These are phyloP conservation scores for Aphidius gifuensis DNA, from an alignment of 1,140 invertebrate species.

Conservation along the genomic window DNA sequence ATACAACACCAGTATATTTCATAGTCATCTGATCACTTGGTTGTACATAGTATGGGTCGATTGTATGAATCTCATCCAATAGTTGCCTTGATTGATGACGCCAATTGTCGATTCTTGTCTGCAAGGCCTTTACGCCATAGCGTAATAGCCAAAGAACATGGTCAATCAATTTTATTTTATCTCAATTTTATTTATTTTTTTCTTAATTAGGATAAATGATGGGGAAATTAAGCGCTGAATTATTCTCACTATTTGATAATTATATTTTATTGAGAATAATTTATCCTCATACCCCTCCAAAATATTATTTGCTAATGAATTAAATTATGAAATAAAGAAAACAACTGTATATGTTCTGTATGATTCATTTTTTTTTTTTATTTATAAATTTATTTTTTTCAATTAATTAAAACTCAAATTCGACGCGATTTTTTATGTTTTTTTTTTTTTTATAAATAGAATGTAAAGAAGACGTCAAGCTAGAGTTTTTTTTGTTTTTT, in stretches of 20 bases:
- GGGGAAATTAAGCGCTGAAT: neutral
- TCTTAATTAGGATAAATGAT: conserved; percentile 15
- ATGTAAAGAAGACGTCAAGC: too few relatives aligned
- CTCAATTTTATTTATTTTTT: conserved; percentile 18
- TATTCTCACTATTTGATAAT: neutral
- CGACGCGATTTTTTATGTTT: too few relatives aligned
- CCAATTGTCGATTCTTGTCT: conserved; percentile 62
- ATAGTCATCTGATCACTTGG: conserved; percentile 43
- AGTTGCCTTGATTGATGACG: conserved; percentile 66
- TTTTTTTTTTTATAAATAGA: too few relatives aligned
- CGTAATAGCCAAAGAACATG: conserved; percentile 43
- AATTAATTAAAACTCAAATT: too few relatives aligned
- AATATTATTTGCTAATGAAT: too few relatives aligned
- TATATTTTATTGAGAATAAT: too few relatives aligned
- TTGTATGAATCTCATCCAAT: conserved; percentile 64
- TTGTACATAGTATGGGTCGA: conserved; percentile 70
- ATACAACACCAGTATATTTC: conserved; percentile 49
- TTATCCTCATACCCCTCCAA: too few relatives aligned
- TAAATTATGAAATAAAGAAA: too few relatives aligned
- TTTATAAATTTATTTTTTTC: too few relatives aligned
- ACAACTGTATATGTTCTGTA: too few relatives aligned
- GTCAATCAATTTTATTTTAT: conserved; percentile 30
- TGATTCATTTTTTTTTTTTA: too few relatives aligned
- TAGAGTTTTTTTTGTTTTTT: too few relatives aligned
- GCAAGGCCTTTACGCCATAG: conserved; percentile 67